Percentiles rank a stretch among this genome's conserved stretches.
These are phyloP conservation scores for Pelusios castaneus DNA, from an alignment of 2,113 vertebrate species.

Conservation along the genomic window DNA sequence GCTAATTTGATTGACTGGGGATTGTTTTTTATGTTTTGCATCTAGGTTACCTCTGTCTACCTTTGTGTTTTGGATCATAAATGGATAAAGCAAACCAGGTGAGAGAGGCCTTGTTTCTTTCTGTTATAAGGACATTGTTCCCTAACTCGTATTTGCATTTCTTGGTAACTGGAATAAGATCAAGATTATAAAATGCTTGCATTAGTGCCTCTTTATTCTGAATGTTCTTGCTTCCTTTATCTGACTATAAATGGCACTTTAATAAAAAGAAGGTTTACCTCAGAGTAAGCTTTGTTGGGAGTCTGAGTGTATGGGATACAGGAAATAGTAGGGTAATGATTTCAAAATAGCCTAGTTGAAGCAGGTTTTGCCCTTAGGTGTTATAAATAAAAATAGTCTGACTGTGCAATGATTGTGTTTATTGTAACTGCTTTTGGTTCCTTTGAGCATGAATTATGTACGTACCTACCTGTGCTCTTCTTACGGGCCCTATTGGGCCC, in stretches of 20 bases:
- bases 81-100: neutral
- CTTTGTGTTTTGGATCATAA: fast-evolving
- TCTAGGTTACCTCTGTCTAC: neutral
- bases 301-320: conserved; percentile 28
- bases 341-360: conserved; percentile 55
- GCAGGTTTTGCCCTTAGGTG: conserved; percentile 12
- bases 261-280: conserved; percentile 45
- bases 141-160: conserved; percentile 17
- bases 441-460: neutral
- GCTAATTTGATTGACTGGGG: neutral
- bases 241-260: conserved; percentile 23
- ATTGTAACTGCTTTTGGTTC: conserved; percentile 13
- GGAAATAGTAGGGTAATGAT: conserved; percentile 47
- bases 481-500: neutral
- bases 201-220: neutral
- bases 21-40: neutral
- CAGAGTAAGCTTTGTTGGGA: conserved; percentile 30
- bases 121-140: neutral
- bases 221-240: conserved; percentile 34
- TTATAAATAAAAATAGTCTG: conserved; percentile 40
- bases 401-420: conserved; percentile 32
- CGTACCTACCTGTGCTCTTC: conserved; percentile 1
- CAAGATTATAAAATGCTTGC: neutral
- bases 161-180: neutral
- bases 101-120: neutral